Evolutionary conservation across 1,140 invertebrate species (phyloP).

Genomic region (Bilobella aurantiaca): DNA sequence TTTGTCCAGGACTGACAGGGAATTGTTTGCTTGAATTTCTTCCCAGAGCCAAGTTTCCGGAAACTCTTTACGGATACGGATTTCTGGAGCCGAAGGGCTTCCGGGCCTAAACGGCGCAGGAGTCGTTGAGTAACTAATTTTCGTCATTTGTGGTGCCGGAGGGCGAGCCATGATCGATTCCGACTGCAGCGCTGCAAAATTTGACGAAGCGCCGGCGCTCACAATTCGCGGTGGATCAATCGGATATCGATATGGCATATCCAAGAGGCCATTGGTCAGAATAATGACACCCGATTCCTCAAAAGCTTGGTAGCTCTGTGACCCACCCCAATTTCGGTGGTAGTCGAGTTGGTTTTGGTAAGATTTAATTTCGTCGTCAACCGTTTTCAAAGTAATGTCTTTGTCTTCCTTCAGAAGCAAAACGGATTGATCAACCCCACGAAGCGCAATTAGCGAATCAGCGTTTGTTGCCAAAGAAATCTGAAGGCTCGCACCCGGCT

Average conservation of each 20-base stretch:
- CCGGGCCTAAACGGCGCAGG: not conserved
- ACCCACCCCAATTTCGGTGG: slow-evolving; percentile 13
- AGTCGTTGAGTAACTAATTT: not conserved
- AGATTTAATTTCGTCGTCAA: slow-evolving; percentile 9
- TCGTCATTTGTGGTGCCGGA: not conserved
- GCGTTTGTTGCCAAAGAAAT: not conserved
- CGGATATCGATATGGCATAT: not conserved
- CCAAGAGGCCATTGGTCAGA: slow-evolving; percentile 52
- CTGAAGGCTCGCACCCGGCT: slow-evolving; percentile 6
- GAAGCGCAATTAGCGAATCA: slow-evolving; percentile 9
- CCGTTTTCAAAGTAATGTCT: slow-evolving; percentile 9
- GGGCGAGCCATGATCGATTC: not conserved
- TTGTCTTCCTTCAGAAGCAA: slow-evolving; percentile 20
- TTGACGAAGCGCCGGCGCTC: not conserved
- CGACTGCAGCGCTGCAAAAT: not conserved
- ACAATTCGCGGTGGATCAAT: not conserved
- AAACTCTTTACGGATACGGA: slow-evolving; percentile 19
- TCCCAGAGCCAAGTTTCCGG: slow-evolving; percentile 48
- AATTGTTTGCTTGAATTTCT: slow-evolving; percentile 43
- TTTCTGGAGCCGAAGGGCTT: not conserved
- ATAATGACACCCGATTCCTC: slow-evolving; percentile 65
- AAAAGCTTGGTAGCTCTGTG: slow-evolving; percentile 13
- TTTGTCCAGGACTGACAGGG: slow-evolving; percentile 41
- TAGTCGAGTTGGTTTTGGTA: not conserved
- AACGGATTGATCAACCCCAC: slow-evolving; percentile 20